Evolutionary conservation across 2,888 invertebrate species (phyloP).

Genomic region (Zelleria hepariella): DNA sequence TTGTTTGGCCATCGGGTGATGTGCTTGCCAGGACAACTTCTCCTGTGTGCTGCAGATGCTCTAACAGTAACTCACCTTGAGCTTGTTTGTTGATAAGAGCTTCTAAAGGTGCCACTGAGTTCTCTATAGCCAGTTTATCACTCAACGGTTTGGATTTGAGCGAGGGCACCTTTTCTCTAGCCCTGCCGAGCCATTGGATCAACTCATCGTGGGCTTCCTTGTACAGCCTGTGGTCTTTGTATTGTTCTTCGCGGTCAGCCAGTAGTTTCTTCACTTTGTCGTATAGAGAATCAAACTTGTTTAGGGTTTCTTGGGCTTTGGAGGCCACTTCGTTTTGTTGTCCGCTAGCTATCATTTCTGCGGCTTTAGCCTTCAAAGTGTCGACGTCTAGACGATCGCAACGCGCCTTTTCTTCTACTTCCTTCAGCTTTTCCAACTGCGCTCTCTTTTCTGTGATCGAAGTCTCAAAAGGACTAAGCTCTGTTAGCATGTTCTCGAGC

Average conservation of each 20-base stretch:
- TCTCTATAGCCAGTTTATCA: conserved; percentile 90
- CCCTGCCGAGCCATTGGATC: conserved; percentile 88
- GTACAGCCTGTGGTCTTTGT: conserved; percentile 88
- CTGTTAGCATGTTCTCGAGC: conserved; percentile 80
- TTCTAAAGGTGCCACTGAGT: conserved; percentile 89
- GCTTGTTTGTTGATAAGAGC: conserved; percentile 89
- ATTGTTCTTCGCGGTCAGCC: conserved; percentile 86
- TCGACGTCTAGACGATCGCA: conserved; percentile 94
- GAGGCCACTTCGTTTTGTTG: conserved; percentile 87
- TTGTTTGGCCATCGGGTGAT: conserved; percentile 82
- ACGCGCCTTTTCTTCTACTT: conserved; percentile 88
- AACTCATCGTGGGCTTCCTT: conserved; percentile 94
- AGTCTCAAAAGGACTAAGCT: conserved; percentile 81
- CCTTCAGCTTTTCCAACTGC: conserved; percentile 88
- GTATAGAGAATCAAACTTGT: conserved; percentile 85
- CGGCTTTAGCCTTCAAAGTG: conserved; percentile 84
- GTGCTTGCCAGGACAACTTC: conserved; percentile 89
- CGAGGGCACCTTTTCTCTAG: conserved; percentile 90
- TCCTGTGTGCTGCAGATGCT: conserved; percentile 89
- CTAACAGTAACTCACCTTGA: conserved; percentile 89
- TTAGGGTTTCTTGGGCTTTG: conserved; percentile 88
- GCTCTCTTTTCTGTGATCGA: conserved; percentile 89
- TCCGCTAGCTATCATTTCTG: conserved; percentile 88
- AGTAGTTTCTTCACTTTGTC: conserved; percentile 83
- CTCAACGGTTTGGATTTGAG: conserved; percentile 87